Evolutionary conservation across 2,113 vertebrate species (phyloP).

Genomic region (Phaethornis superciliosus): DNA sequence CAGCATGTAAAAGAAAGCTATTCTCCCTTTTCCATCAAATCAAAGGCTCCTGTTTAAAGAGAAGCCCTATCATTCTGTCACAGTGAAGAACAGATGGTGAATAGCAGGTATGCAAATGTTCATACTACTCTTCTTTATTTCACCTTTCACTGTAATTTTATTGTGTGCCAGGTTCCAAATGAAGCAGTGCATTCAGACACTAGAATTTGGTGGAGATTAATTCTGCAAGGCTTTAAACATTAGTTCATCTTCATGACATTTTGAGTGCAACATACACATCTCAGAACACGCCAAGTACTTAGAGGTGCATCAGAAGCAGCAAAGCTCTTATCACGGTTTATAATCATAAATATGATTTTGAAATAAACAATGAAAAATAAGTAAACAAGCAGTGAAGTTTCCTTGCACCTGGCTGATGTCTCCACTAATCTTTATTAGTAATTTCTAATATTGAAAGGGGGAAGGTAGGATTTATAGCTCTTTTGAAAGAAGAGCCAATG

Average conservation of each 20-base stretch:
- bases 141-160: conserved; percentile 57
- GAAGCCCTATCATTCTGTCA: conserved; percentile 23
- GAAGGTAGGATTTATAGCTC: conserved; percentile 27
- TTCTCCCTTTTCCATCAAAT: background rate
- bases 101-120: conserved; percentile 63
- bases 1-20: background rate
- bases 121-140: conserved; percentile 64
- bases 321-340: background rate
- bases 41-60: background rate
- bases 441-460: conserved; percentile 13
- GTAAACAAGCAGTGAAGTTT: background rate
- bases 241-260: conserved; percentile 33
- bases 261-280: background rate
- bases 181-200: conserved; percentile 43
- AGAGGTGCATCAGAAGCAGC: background rate
- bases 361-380: conserved; percentile 3
- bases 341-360: background rate
- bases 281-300: background rate
- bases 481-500: background rate
- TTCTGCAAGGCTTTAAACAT: conserved; percentile 41
- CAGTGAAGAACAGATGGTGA: conserved; percentile 61
- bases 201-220: conserved; percentile 19
- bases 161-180: conserved; percentile 42
- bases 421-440: conserved; percentile 17
- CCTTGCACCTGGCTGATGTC: conserved; percentile 1